Base-by-base conservation (phyloP, 2,888 invertebrate species). In the Ganaspis brasiliensis region DNA sequence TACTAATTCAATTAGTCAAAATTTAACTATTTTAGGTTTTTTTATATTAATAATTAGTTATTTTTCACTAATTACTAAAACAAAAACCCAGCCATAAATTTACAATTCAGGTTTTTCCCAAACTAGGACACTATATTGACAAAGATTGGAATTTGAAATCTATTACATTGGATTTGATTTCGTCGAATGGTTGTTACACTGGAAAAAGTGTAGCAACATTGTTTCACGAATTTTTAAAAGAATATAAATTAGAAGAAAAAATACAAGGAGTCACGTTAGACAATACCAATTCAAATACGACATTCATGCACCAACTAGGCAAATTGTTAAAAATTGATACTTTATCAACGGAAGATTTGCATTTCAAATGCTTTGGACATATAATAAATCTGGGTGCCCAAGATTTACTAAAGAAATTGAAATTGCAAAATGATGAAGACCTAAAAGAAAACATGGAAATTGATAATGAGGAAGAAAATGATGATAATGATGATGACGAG, bases 341-440 rank as follows among this genome's bases (percentile, higher is more conserved):
- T 16, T 49, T 16, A 16, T n/a, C 49, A n/a, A 14, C 71, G 45
- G 79, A 79, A 72, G 55, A 86, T 76, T 76, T 81, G 35, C 86
- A 87, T 83, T 87, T 86, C 74, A 77, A 84, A n/a, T 87, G 87
- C 71, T 79, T 86, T 67, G 82, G 81, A 3, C 86, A 87, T 61
- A 82, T 87, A 40, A 24, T 87, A 59, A 87, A 88, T 73, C 73
- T 86, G 14, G 85, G 73, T 12, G 85, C 86, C 16, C 82, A 87
- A 77, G 85, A 86, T 74, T 71, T 77, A 31, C 55, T 82, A 37
- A 78, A 77, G 73, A 26, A 56, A 21, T 21, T 81, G 40, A 75
- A 73, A 31, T 56, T 40, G 37, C 19, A n/a, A 49, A 40, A 37
- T 35, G 72, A 72, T 19, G 35, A 35, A n/a, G n/a, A n/a, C n/a